Conservation (phyloP, 2,888 invertebrate species). For the Vandiemenella viatica region DNA sequence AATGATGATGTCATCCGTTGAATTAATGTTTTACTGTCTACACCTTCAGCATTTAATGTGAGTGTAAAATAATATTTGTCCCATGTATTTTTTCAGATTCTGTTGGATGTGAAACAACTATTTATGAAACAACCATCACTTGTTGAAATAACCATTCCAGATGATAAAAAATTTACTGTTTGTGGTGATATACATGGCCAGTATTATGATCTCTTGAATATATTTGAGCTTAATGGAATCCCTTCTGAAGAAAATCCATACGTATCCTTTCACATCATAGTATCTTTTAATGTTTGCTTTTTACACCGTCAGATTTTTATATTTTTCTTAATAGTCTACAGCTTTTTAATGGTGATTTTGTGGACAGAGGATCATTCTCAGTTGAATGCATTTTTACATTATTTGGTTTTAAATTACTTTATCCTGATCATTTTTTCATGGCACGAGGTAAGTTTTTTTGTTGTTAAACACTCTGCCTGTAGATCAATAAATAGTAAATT, state of each 20-base stretch:
- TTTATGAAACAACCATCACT: conserved; percentile 75
- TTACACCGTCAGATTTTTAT: not conserved
- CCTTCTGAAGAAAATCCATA: conserved; percentile 93
- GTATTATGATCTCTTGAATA: conserved; percentile 94
- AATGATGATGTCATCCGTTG: too few species aligned
- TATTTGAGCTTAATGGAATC: conserved; percentile 91
- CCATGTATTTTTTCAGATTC: conserved; percentile 63
- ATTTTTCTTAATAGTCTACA: conserved; percentile 22
- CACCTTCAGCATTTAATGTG: too few species aligned
- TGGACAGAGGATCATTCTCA: conserved; percentile 97
- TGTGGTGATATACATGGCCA: conserved; percentile 99
- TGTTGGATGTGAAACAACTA: conserved; percentile 74
- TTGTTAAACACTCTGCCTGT: too few species aligned
- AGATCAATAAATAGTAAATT: too few species aligned
- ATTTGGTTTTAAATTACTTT: conserved; percentile 91
- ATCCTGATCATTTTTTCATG: conserved; percentile 93
- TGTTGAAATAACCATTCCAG: conserved; percentile 75
- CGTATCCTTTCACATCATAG: conserved; percentile 36
- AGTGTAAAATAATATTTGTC: too few species aligned
- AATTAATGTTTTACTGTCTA: too few species aligned
- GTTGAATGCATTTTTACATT: conserved; percentile 97
- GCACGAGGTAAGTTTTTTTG: conserved; percentile 78
- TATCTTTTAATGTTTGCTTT: not conserved
- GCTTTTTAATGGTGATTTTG: conserved; percentile 98
- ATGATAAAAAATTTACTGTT: conserved; percentile 85